Conservation (phyloP, 2,888 invertebrate genomes). For the Euplagia quadripunctaria region DNA sequence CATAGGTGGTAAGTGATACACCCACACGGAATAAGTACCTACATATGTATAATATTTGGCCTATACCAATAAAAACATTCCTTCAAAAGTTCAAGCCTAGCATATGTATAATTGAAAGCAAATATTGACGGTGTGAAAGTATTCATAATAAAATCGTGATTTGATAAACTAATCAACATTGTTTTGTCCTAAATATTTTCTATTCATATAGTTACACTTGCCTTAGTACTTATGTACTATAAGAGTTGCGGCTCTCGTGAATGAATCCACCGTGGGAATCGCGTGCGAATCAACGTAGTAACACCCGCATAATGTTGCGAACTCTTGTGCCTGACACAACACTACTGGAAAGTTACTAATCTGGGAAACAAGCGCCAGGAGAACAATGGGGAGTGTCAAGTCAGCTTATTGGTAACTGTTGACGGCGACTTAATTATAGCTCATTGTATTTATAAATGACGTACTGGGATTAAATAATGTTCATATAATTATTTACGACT, state of each 20-base stretch:
- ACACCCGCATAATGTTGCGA: conserved; percentile 56
- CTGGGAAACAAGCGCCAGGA: conserved; percentile 62
- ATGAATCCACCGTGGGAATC: conserved; percentile 68
- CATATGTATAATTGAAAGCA: conserved; percentile 38
- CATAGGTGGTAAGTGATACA: too few species aligned
- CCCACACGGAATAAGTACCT: background rate
- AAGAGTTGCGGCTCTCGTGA: conserved; percentile 35
- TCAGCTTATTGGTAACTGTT: conserved; percentile 54
- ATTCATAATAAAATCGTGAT: conserved; percentile 20
- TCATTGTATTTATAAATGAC: conserved; percentile 21
- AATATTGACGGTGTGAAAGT: conserved; percentile 17
- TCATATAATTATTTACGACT: background rate
- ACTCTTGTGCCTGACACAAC: conserved; percentile 53
- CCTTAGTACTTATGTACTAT: background rate
- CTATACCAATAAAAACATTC: background rate
- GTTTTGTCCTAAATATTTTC: conserved; percentile 8
- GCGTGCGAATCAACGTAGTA: conserved; percentile 53
- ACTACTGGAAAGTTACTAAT: conserved; percentile 75
- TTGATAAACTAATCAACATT: conserved; percentile 5
- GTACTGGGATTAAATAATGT: conserved; percentile 5
- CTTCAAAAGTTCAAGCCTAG: background rate
- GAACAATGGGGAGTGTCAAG: conserved; percentile 70
- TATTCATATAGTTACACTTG: background rate
- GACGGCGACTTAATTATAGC: conserved; percentile 34
- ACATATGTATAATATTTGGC: background rate